A percentile compares a stretch with the other conserved stretches of the same genome.
Evolutionary conservation across 2,113 vertebrate species (phyloP).

Genomic region (Anthoscopus minutus): DNA sequence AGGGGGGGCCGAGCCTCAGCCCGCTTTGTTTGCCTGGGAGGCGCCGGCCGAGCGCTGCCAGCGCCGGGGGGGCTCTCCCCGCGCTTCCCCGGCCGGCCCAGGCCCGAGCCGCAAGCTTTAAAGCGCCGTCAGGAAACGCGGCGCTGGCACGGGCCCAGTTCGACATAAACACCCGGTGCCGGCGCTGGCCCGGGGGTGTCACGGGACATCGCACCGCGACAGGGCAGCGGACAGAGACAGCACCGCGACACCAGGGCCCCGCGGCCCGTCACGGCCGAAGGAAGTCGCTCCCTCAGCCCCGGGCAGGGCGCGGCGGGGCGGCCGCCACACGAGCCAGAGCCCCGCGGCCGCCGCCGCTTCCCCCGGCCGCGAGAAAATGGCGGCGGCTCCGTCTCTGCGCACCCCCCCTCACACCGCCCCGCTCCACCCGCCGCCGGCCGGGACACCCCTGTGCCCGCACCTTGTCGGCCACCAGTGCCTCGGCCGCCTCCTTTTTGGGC

Average conservation of each 20-base stretch:
- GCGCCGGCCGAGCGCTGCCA: neutral
- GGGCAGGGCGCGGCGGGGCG: neutral
- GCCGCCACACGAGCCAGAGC: neutral
- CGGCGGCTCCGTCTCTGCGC: slow-evolving; percentile 29
- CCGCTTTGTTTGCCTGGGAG: neutral
- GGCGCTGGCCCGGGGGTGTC: neutral
- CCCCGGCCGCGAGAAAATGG: slow-evolving; percentile 17
- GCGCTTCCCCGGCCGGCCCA: neutral
- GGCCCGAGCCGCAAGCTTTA: neutral
- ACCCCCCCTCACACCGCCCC: neutral
- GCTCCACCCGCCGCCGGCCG: neutral
- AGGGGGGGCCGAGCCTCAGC: neutral
- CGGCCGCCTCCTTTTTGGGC: slow-evolving; percentile 65
- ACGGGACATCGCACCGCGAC: neutral
- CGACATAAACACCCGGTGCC: slow-evolving; percentile 2
- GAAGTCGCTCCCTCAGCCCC: neutral
- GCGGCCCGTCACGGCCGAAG: neutral
- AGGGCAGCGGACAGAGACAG: neutral
- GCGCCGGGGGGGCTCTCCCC: neutral
- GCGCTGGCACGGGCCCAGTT: neutral
- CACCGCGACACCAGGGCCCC: neutral
- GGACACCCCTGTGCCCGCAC: slow-evolving; percentile 43
- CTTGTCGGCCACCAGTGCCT: slow-evolving; percentile 70
- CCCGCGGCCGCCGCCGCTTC: neutral
- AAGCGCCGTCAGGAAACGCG: neutral